Evolutionary conservation across 2,888 invertebrate genomes (phyloP), one percentile per base, ranked within the genome.

Genomic region (Drosophila kuntzei): DNA sequence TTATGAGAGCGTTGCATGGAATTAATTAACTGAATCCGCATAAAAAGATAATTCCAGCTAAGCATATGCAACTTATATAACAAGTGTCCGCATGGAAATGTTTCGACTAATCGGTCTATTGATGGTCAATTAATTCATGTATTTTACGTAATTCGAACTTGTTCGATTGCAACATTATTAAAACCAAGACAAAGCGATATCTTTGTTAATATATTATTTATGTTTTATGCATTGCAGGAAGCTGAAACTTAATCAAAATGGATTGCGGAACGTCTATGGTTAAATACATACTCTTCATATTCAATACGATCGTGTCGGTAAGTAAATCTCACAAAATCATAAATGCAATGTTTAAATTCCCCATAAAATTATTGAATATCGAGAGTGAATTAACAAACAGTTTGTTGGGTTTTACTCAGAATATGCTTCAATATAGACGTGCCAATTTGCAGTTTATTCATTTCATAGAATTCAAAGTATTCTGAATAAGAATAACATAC

Each of bases 231-330:
- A 46, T 61, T 44, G 14, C 47, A 62, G 62, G 39, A 55, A 67
- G 18, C 34, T 36, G 16, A 54, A 43, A 36, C 25, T 34, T 3
- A 4, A 36, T 6, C 34, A 53, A 59, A 54, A 63, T 62, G 62
- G 62, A 62, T 93, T 95, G 95, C 92, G 95, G 95, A 91, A 95
- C 95, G 93, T 94, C 95, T 92, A 94, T 95, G 93, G 94, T 96
- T 91, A 97, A 97, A 94, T 96, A 96, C 93, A 94, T 96, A 87
- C 94, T 97, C 89, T 97, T 96, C 92, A 93, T 96, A 92, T 96
- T 96, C 93, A 96, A 96, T 91, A 93, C 96, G 82, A 84, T 96
- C 70, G 95, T 96, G 90, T 95, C 95, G 94, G 96, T 96, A 93
- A 95, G 96, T 85, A 57, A 65, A 63, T 14, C 6, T 1, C 3